These are phyloP conservation scores for Mamestra configurata DNA, from an alignment of 1,140 invertebrate species.

Conservation along the genomic window DNA sequence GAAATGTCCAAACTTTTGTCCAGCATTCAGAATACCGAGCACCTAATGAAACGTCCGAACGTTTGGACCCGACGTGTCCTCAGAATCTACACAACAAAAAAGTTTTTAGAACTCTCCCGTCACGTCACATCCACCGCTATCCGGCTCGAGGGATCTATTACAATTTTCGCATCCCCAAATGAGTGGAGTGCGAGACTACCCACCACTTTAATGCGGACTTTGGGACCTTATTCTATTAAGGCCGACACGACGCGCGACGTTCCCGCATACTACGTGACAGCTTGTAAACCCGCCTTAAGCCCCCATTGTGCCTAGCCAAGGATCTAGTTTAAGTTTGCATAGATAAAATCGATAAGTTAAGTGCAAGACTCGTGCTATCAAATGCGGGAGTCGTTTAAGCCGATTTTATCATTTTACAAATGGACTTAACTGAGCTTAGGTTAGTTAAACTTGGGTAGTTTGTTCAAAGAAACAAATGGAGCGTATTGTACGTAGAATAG, in stretches of 20 bases:
- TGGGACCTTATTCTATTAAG: constrained; percentile 47
- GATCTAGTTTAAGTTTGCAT: constrained; percentile 48
- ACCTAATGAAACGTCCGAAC: constrained; percentile 16
- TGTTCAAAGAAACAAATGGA: constrained; percentile 1
- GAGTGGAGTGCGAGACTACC: background rate
- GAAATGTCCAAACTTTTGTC: background rate
- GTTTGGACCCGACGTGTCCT: background rate
- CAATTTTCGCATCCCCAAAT: constrained; percentile 41
- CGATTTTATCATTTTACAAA: constrained; percentile 45
- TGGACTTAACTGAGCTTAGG: constrained; percentile 12
- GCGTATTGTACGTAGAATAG: no score
- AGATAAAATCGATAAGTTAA: constrained; percentile 51
- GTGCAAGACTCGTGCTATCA: constrained; percentile 33
- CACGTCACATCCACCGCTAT: constrained; percentile 10
- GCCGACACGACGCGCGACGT: background rate
- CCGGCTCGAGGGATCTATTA: background rate
- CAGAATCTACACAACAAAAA: constrained; percentile 3
- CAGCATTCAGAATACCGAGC: background rate
- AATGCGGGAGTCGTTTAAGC: constrained; percentile 19
- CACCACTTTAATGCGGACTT: constrained; percentile 21
- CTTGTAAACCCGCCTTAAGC: constrained; percentile 25
- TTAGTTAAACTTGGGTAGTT: constrained; percentile 25
- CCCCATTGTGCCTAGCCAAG: constrained; percentile 18
- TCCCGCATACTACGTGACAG: constrained; percentile 16
- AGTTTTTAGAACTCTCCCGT: background rate